A percentile compares a stretch with the other conserved stretches of the same genome.
Evolutionary conservation across 2,797 vertebrate species (phyloP).

Genomic region (Danionella dracula): DNA sequence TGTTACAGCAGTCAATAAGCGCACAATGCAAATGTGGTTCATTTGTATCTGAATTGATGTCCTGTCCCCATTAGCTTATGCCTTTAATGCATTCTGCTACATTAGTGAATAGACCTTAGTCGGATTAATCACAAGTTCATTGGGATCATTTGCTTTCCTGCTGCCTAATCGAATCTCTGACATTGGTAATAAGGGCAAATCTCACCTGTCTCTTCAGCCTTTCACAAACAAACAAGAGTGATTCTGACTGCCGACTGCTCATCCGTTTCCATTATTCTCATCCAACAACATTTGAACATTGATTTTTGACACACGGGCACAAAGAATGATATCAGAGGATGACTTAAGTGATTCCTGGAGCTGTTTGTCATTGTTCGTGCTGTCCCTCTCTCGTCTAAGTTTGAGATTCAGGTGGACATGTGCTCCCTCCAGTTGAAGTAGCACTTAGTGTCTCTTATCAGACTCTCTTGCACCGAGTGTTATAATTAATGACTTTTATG

Average conservation of each 20-base stretch:
- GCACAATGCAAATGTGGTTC: slow-evolving; percentile 93
- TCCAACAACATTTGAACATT: slow-evolving; percentile 43
- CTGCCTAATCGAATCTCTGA: slow-evolving; percentile 82
- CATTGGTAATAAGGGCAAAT: slow-evolving; percentile 90
- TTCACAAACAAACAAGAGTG: slow-evolving; percentile 70
- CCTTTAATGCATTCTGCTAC: slow-evolving; percentile 98
- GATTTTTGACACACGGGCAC: slow-evolving; percentile 43
- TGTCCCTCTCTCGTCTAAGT: slow-evolving; percentile 20
- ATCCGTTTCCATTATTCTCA: slow-evolving; percentile 50
- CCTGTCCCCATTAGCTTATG: slow-evolving; percentile 98
- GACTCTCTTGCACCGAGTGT: slow-evolving; percentile 53
- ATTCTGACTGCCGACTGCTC: slow-evolving; percentile 49
- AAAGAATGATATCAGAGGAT: slow-evolving; percentile 32
- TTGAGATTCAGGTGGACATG: slow-evolving; percentile 36
- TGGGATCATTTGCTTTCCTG: slow-evolving; percentile 90
- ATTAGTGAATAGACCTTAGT: slow-evolving; percentile 89
- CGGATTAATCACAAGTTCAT: slow-evolving; percentile 96
- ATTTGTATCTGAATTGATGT: slow-evolving; percentile 99
- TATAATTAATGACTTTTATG: slow-evolving; percentile 72
- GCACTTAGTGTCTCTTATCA: slow-evolving; percentile 49
- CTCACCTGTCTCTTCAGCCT: slow-evolving; percentile 71
- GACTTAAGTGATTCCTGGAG: slow-evolving; percentile 19
- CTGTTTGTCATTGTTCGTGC: slow-evolving; percentile 32
- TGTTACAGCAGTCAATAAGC: slow-evolving; percentile 93
- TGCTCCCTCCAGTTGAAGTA: slow-evolving; percentile 41